Percentiles rank a stretch among this genome's conserved stretches.
Conservation (phyloP, 2,888 invertebrate genomes). For the Copidosoma aretas region DNA sequence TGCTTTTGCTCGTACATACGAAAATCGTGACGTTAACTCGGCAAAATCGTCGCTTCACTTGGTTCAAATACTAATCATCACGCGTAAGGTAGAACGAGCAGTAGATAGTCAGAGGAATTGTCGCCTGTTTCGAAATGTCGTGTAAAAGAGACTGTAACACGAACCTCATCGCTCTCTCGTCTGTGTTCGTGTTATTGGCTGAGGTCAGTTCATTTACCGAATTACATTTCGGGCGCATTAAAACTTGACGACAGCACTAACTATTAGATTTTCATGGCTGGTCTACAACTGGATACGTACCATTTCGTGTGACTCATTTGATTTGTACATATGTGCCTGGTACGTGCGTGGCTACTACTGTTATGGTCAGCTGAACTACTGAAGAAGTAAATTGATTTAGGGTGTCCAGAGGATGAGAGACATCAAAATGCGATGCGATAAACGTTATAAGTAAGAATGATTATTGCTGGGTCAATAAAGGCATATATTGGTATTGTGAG, state of each 20-base stretch:
- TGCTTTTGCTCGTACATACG: too few species aligned
- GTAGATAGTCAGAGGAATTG: too few species aligned
- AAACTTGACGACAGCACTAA: slow-evolving; percentile 32
- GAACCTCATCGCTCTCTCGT: not conserved
- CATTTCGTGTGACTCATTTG: slow-evolving; percentile 22
- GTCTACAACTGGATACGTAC: slow-evolving; percentile 26
- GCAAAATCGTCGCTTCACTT: too few species aligned
- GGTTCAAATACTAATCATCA: too few species aligned
- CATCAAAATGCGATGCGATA: too few species aligned
- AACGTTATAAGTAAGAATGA: too few species aligned
- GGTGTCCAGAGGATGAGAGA: not conserved
- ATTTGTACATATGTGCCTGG: slow-evolving; percentile 4
- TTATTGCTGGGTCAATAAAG: too few species aligned
- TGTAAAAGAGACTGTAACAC: too few species aligned
- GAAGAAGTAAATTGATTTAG: slow-evolving; percentile 3
- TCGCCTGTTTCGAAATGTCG: too few species aligned
- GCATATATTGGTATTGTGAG: too few species aligned
- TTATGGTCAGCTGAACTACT: slow-evolving; percentile 1
- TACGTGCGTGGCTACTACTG: not conserved
- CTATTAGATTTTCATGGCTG: slow-evolving; percentile 27
- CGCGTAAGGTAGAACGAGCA: too few species aligned
- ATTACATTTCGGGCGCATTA: slow-evolving; percentile 22
- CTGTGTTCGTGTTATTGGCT: not conserved
- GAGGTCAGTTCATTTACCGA: slow-evolving; percentile 21
- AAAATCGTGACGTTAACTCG: too few species aligned